Evolutionary conservation across 2,797 vertebrate species (phyloP).

Genomic region (Sebastes diaconus): DNA sequence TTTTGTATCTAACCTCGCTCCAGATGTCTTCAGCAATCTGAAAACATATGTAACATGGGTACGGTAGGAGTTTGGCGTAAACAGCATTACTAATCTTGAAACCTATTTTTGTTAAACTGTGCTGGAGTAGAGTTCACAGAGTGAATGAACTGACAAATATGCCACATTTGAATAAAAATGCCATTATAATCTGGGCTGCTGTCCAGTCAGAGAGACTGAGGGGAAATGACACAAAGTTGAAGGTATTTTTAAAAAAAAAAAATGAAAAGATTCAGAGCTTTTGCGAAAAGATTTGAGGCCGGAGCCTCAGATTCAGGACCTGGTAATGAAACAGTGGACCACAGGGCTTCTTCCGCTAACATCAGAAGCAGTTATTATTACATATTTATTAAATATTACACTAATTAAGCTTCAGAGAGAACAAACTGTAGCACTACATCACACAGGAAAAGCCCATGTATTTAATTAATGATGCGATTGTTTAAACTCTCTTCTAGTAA

Average conservation of each 20-base stretch:
- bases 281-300: too few species aligned
- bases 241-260: too few species aligned
- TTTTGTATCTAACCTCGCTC: background rate
- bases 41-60: too few species aligned
- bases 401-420: background rate
- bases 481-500: background rate
- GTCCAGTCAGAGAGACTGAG: too few species aligned
- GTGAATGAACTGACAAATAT: too few species aligned
- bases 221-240: too few species aligned
- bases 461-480: background rate
- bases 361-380: background rate
- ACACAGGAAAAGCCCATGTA: background rate
- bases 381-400: background rate
- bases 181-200: too few species aligned
- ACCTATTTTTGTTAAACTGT: background rate
- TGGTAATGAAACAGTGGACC: background rate
- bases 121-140: too few species aligned
- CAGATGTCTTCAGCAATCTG: background rate
- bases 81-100: background rate
- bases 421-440: background rate
- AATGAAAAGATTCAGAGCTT: too few species aligned
- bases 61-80: background rate
- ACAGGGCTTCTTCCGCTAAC: background rate
- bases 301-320: background rate
- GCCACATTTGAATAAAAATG: too few species aligned